A percentile compares a stretch with the other conserved stretches of the same genome.
phyloP scores from a whole-genome alignment of 2,797 vertebrate genomes.

The Nasua narica region DNA sequence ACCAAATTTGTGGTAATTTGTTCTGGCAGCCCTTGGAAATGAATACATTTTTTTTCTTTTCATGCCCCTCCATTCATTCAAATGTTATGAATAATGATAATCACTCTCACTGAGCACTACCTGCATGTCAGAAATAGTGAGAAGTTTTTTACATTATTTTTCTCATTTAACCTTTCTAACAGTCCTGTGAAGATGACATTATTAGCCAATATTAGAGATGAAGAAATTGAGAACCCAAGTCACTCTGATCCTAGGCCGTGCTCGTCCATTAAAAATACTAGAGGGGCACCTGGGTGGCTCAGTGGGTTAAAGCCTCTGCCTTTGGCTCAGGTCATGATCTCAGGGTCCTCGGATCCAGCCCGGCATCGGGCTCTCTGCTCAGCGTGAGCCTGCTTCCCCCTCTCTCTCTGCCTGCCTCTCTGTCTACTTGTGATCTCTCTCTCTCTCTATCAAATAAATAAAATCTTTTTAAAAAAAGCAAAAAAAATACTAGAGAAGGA shows the following conservation, averaged over 20 bases:
- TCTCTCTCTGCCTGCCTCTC: too few relatives aligned
- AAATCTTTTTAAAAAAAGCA: too few relatives aligned
- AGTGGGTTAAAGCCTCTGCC: too few relatives aligned
- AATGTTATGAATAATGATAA: neutral
- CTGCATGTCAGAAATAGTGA: neutral
- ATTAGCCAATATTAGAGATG: neutral
- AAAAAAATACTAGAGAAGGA: too few relatives aligned
- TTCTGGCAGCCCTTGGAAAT: neutral
- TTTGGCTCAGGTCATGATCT: too few relatives aligned
- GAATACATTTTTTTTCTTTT: neutral
- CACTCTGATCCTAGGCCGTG: neutral
- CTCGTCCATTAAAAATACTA: neutral
- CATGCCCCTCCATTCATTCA: neutral
- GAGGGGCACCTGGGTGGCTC: too few relatives aligned
- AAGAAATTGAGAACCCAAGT: neutral
- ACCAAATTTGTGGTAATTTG: neutral
- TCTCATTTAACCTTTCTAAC: neutral
- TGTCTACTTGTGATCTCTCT: too few relatives aligned
- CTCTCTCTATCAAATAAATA: too few relatives aligned
- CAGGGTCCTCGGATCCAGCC: too few relatives aligned
- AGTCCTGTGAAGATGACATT: neutral
- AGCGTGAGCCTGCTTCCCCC: too few relatives aligned
- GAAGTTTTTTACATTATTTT: neutral
- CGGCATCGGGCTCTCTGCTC: too few relatives aligned
- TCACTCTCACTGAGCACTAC: neutral